Base-by-base conservation (phyloP, 2,113 vertebrate genomes). In the Noturus placidus region DNA sequence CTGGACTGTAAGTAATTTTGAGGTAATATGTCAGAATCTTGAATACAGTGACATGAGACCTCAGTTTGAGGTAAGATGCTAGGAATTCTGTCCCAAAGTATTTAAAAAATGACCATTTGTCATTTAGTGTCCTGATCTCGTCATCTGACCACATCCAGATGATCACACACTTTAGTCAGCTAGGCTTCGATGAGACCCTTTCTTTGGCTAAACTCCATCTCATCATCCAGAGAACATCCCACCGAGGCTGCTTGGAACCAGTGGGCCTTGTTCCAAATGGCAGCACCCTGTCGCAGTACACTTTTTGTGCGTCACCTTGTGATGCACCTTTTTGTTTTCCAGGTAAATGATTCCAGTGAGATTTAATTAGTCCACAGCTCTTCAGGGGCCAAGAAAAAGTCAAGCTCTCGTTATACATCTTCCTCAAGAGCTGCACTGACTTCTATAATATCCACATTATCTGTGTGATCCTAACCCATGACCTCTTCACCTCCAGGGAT, bases 401-500 rank as follows among this genome's bases (percentile, higher is more conserved):
- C 74, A 50, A 77, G 42, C 22, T 77, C 42, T 77, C 0, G 42
- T 77, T 50, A 54, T 33, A 30, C 0, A 50, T 79, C 27, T 79
- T 30, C 7, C 50, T 54, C 76, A 30, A 79, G 42, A 77, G 76
- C 46, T 79, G 76, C 76, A 30, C 27, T 79, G 76, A 54, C 76
- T 79, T 79, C 76, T 56, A 14, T 79, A 79, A 54, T 79, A 50
- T 77, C 74, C 74, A 79, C 76, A 79, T 19, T 50, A 54, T 54
- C 76, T 9, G 15, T 30, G 50, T 8, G 76, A 54, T 56, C 27
- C 50, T 19, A 15, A 54, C 54, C 76, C n/a, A 22, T 79, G 50
- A 30, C 76, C 46, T 79, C 4, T 15, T 30, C 3, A 5, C 50
- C 76, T 30, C 76, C 50, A 30, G 76, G 50, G 76, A 79, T 1